Base-by-base conservation (phyloP, 1,140 invertebrate species). In the Scaptomyza pallida region DNA sequence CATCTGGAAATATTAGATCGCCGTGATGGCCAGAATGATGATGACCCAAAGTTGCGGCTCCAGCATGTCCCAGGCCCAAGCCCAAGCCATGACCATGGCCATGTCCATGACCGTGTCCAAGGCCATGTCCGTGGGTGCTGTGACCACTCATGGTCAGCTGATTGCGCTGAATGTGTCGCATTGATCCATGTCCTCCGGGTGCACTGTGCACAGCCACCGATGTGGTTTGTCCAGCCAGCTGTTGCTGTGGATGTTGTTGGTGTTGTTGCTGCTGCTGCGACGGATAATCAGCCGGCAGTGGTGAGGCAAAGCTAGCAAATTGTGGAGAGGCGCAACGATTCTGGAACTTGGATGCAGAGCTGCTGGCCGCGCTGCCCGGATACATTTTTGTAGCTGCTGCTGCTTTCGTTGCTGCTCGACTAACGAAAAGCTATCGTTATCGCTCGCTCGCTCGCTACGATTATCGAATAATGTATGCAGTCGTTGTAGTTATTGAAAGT, bases 1-100 rank as follows among this genome's bases (percentile, higher is more conserved):
- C 89, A 23, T 90, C 89, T 17, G 89, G 86, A 54, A 89, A 90
- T 50, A 90, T 89, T 15, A 90, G 69, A 62, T 90, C 89, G 35
- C 85, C 60, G 19, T 64, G 65, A 54, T 79, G 77, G 1, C 50
- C 47, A 26, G 33, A 35, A n/a, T 79, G 80, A 54, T 83, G 79
- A 73, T 89, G 82, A 1, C 79, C 88, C 63, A 89, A 5, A 9
- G 82, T 89, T n/a, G 33, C 33, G 48, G 89, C 73, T n/a, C 57
- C 56, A 40, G 63, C 47, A 47, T 60, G 59, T 15, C 40, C 50
- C 59, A 79, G 59, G 55, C 43, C 54, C 21, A 23, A 6, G 17
- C 33, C 41, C 41, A 21, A 6, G n/a, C 15, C 55, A 10, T 52
- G 47, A 0, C 60, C 47, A 17, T 47, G 52, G 2, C 26, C 44